phyloP scores from a whole-genome alignment of 2,888 invertebrate species.

The Myopa testacea region DNA sequence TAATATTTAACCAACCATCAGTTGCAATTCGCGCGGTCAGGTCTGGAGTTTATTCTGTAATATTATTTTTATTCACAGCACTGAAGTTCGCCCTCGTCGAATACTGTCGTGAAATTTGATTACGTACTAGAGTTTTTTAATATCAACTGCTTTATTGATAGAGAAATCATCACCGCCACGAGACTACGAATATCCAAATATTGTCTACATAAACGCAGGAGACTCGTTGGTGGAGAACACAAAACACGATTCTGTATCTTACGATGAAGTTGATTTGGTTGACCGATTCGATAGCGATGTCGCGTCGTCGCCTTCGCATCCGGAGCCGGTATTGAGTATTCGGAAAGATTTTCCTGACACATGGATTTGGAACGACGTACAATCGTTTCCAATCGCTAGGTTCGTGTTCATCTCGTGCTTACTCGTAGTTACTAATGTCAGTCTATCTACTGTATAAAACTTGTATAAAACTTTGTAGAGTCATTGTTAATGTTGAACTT shows the following conservation, averaged over 20 bases:
- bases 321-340: neutral
- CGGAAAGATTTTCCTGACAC: slow-evolving; percentile 41
- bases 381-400: slow-evolving; percentile 29
- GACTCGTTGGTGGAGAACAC: slow-evolving; percentile 1
- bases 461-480: neutral
- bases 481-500: too few species aligned
- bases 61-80: too few species aligned
- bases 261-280: slow-evolving; percentile 44
- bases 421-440: too few species aligned
- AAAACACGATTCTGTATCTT: slow-evolving; percentile 9
- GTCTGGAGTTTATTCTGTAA: too few species aligned
- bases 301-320: slow-evolving; percentile 1
- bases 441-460: too few species aligned
- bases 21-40: too few species aligned
- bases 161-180: neutral
- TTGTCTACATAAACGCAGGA: neutral
- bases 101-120: neutral
- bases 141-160: neutral
- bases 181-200: slow-evolving; percentile 1
- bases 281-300: slow-evolving; percentile 42
- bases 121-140: neutral
- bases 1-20: too few species aligned
- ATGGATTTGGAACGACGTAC: slow-evolving; percentile 40
- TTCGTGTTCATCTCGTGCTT: slow-evolving; percentile 23
- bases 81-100: too few species aligned